Evolutionary conservation across 2,113 vertebrate genomes (phyloP).

Genomic region (Formicarius rufipectus): DNA sequence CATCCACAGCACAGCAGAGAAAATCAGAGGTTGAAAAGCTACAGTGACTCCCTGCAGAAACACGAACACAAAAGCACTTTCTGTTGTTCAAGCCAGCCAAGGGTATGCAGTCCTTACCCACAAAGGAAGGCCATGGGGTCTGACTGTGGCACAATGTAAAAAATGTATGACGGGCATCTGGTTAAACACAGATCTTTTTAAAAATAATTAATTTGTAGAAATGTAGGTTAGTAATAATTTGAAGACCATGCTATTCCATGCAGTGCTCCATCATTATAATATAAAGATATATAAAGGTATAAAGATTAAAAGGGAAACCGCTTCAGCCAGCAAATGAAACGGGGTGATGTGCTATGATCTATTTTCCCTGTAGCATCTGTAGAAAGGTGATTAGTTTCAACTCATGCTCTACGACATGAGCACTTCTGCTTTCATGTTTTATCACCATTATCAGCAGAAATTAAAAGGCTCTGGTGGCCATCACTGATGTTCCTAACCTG

Average conservation of each 20-base stretch:
- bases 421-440: constrained; percentile 19
- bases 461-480: neutral
- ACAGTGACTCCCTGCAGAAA: neutral
- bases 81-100: neutral
- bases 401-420: neutral
- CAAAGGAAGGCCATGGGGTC: neutral
- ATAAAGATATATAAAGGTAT: neutral
- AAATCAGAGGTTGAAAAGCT: neutral
- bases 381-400: constrained; percentile 1
- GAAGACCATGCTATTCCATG: neutral
- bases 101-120: neutral
- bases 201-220: neutral
- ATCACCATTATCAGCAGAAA: neutral
- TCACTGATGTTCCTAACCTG: neutral
- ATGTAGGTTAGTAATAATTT: neutral
- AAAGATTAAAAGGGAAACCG: neutral
- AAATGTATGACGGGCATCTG: neutral
- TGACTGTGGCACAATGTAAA: neutral
- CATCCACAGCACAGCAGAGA: neutral
- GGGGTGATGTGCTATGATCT: neutral
- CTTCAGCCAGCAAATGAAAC: neutral
- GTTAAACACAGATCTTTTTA: neutral
- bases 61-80: neutral
- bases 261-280: neutral
- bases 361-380: neutral